These are phyloP conservation scores for Campoletis sonorensis DNA, from an alignment of 1,140 invertebrate species.

Conservation along the genomic window DNA sequence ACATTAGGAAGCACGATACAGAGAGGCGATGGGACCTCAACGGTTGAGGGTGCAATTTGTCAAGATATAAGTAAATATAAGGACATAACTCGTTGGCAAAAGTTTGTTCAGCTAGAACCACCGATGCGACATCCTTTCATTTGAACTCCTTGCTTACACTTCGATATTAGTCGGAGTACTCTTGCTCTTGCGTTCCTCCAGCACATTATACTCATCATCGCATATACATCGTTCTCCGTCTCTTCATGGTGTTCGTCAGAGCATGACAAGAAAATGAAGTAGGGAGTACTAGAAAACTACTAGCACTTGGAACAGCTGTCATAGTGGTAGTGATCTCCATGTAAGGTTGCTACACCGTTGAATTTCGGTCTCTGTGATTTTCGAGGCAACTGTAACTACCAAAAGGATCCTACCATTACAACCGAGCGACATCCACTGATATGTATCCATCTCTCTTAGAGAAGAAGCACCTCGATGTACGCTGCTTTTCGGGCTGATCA, in stretches of 20 bases:
- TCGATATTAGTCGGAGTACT: constrained; percentile 59
- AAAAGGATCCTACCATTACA: constrained; percentile 37
- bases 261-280: background rate
- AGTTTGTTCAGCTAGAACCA: constrained; percentile 73
- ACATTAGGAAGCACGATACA: background rate
- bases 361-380: background rate
- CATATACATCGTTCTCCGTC: constrained; percentile 3
- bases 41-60: constrained; percentile 70
- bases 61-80: constrained; percentile 72
- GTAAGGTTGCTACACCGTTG: background rate
- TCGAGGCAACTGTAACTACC: background rate
- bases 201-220: background rate
- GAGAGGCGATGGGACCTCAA: background rate
- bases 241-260: background rate
- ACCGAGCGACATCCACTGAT: constrained; percentile 55
- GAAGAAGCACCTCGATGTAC: constrained; percentile 43
- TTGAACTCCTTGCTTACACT: constrained; percentile 65
- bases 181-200: constrained; percentile 15
- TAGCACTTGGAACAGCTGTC: background rate
- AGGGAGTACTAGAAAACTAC: background rate
- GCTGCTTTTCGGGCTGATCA: constrained; percentile 64
- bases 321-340: background rate
- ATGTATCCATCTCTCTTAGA: constrained; percentile 54
- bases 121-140: constrained; percentile 72
- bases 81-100: constrained; percentile 60